phyloP scores from a whole-genome alignment of 2,888 invertebrate genomes.

The Ischnus inquisitorius region DNA sequence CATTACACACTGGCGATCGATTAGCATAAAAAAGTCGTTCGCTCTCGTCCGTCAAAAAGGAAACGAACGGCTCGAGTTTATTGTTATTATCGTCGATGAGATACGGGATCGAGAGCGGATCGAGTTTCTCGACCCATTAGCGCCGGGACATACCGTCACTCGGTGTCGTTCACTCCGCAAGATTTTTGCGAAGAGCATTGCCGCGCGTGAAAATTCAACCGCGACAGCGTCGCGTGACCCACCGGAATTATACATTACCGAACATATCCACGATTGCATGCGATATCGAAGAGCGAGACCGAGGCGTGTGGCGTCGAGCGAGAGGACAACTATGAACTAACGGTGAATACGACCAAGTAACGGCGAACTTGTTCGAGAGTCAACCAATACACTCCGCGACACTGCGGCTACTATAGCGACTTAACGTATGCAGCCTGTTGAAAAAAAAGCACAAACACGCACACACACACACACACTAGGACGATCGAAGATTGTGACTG shows the following conservation, averaged over 20 bases:
- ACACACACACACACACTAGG: too few species aligned
- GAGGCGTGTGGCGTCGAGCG: constrained; percentile 37
- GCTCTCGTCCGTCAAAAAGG: constrained; percentile 25
- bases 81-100: constrained; percentile 11
- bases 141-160: neutral
- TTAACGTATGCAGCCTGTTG: constrained; percentile 7
- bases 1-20: neutral
- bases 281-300: constrained; percentile 9
- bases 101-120: neutral
- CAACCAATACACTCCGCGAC: constrained; percentile 45
- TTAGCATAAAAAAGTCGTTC: constrained; percentile 34
- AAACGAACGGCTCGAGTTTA: constrained; percentile 3
- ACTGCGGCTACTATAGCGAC: constrained; percentile 9
- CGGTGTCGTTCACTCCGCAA: neutral
- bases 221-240: constrained; percentile 56
- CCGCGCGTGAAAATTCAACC: constrained; percentile 44
- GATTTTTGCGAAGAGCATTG: neutral
- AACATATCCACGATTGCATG: constrained; percentile 40
- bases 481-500: neutral
- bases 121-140: neutral
- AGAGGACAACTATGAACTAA: constrained; percentile 61
- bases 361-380: constrained; percentile 62
- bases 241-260: constrained; percentile 46
- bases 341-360: constrained; percentile 63
- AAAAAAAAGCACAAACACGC: neutral